Conservation (phyloP, 2,888 invertebrate genomes). For the Crematogaster levior region DNA sequence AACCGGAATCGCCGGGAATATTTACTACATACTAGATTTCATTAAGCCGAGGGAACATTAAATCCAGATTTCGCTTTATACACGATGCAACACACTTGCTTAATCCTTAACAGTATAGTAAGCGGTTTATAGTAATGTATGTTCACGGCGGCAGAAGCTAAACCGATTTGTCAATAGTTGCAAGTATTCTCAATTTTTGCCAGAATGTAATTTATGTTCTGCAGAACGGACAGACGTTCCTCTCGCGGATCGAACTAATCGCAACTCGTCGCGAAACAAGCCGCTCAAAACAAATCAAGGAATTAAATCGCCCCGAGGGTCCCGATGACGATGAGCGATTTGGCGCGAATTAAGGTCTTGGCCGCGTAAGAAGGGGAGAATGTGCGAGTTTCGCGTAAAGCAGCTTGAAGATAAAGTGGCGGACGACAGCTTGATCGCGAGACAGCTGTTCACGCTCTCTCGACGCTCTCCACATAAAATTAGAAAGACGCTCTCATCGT, state of each 20-base stretch:
- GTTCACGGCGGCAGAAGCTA: slow-evolving; percentile 23
- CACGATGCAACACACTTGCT: slow-evolving; percentile 33
- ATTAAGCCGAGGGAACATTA: slow-evolving; percentile 51
- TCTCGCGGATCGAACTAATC: neutral
- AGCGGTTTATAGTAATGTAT: slow-evolving; percentile 51
- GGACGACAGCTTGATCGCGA: slow-evolving; percentile 53
- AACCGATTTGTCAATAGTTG: slow-evolving; percentile 53
- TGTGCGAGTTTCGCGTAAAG: slow-evolving; percentile 33
- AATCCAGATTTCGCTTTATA: slow-evolving; percentile 46
- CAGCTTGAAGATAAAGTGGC: slow-evolving; percentile 50
- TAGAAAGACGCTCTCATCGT: slow-evolving; percentile 45
- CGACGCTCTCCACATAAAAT: slow-evolving; percentile 43
- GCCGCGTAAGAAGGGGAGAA: neutral
- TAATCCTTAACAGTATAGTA: slow-evolving; percentile 49
- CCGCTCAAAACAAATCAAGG: neutral
- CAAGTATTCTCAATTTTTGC: slow-evolving; percentile 42
- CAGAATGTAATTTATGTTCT: neutral
- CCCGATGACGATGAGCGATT: slow-evolving; percentile 22
- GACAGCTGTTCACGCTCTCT: slow-evolving; percentile 54
- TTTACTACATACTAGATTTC: slow-evolving; percentile 53
- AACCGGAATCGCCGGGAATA: slow-evolving; percentile 36
- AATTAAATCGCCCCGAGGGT: neutral
- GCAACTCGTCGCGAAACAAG: neutral
- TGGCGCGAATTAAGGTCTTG: slow-evolving; percentile 42
- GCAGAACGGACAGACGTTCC: neutral